Conservation (phyloP, 2,113 vertebrate species). For the Pangasianodon hypophthalmus region DNA sequence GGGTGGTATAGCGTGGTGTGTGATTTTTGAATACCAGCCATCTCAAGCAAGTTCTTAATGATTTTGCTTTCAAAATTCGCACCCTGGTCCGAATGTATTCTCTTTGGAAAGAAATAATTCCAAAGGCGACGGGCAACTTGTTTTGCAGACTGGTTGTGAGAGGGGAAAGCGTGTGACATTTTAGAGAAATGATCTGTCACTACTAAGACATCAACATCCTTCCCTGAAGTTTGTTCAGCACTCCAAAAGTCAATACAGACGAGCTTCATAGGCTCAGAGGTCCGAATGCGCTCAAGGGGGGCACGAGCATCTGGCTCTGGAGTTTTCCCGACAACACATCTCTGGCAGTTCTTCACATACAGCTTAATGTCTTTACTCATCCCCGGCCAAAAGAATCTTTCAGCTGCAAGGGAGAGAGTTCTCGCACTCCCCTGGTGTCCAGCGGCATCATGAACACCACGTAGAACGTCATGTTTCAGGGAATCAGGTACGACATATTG, state of each 20-base stretch:
- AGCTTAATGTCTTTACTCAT: neutral
- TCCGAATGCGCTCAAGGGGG: constrained; percentile 24
- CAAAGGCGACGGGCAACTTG: neutral
- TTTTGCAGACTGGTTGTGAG: neutral
- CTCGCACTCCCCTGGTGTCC: neutral
- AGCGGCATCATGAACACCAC: neutral
- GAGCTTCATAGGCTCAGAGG: constrained; percentile 27
- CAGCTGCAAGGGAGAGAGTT: neutral
- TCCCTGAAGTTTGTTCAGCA: neutral
- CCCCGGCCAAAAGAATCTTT: neutral
- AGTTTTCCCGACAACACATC: neutral
- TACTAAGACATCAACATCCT: neutral
- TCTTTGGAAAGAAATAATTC: neutral
- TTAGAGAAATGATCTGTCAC: neutral
- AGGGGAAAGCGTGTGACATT: neutral
- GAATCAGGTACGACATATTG: constrained; percentile 8
- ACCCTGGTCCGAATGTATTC: neutral
- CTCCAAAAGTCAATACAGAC: neutral
- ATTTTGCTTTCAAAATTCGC: neutral
- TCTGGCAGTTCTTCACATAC: neutral
- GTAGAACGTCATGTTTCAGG: neutral
- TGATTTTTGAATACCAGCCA: too few relatives aligned
- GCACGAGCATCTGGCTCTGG: neutral
- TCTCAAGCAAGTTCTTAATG: too few relatives aligned
- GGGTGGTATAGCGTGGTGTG: too few relatives aligned